Conservation (phyloP, 2,797 vertebrate species). For the Halcyon badia region DNA sequence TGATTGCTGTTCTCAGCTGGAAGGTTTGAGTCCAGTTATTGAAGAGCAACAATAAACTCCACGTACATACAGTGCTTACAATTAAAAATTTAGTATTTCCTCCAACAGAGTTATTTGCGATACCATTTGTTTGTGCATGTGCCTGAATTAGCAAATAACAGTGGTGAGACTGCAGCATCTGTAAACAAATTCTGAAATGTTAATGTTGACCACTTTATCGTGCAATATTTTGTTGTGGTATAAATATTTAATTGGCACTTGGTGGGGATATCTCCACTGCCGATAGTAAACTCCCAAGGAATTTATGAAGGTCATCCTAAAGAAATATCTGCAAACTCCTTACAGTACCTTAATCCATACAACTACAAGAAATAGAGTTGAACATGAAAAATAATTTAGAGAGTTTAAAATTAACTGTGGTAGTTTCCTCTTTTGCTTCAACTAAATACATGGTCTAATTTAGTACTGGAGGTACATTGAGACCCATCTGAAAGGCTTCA, state of each 20-base stretch:
- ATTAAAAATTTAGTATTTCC: slow-evolving; percentile 33
- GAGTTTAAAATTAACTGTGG: not conserved
- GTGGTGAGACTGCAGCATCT: not conserved
- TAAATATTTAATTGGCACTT: slow-evolving; percentile 55
- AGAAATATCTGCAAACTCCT: not conserved
- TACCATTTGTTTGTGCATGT: not conserved
- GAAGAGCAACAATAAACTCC: not conserved
- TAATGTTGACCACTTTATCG: not conserved
- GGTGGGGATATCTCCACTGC: not conserved
- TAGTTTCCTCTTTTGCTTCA: not conserved
- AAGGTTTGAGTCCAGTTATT: not conserved
- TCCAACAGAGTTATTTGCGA: not conserved
- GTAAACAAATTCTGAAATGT: slow-evolving; percentile 8
- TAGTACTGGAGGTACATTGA: accelerated
- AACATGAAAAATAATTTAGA: not conserved
- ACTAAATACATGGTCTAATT: not conserved
- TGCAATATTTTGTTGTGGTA: not conserved
- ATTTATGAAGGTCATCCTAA: not conserved
- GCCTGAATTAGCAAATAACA: not conserved
- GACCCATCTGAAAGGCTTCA: not conserved
- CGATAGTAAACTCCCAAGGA: not conserved
- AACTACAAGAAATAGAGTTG: not conserved
- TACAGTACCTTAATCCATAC: not conserved
- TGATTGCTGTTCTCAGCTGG: not conserved
- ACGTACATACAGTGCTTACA: not conserved